These are phyloP conservation scores for Drosophila silvestris DNA, from an alignment of 2,888 invertebrate species.

Conservation along the genomic window DNA sequence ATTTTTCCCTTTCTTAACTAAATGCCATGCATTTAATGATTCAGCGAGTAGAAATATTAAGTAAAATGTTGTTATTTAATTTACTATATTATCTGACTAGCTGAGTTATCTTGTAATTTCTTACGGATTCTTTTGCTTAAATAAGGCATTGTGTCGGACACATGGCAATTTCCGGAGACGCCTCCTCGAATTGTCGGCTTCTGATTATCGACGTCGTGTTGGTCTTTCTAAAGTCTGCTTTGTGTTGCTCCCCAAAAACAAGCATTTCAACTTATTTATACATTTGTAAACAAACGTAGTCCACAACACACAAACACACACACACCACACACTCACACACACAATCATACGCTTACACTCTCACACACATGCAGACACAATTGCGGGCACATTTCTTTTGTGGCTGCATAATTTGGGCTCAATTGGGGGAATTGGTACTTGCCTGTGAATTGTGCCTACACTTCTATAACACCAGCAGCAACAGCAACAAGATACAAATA, in stretches of 20 bases:
- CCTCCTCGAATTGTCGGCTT: constrained; percentile 37
- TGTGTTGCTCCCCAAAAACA: constrained; percentile 25
- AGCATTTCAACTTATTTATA: constrained; percentile 55
- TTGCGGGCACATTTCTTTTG: constrained; percentile 38
- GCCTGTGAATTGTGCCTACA: constrained; percentile 55
- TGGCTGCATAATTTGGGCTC: constrained; percentile 57
- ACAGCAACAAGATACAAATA: constrained; percentile 2
- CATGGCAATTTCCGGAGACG: constrained; percentile 29
- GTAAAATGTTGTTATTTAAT: not conserved
- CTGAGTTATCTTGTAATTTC: not conserved
- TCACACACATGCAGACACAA: constrained; percentile 8
- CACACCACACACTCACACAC: not conserved
- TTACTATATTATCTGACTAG: not conserved
- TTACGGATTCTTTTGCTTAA: not conserved
- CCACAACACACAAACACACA: constrained; percentile 1
- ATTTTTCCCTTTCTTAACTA: not conserved
- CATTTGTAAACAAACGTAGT: constrained; percentile 55
- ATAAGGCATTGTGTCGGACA: constrained; percentile 13
- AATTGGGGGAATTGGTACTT: constrained; percentile 69
- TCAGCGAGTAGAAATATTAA: not conserved
- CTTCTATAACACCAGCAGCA: constrained; percentile 24
- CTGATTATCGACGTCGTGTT: constrained; percentile 40
- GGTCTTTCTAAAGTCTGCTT: constrained; percentile 32
- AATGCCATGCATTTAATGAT: not conserved
- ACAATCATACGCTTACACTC: not conserved